Evolutionary conservation across 2,797 vertebrate genomes (phyloP).

Genomic region (Hylomyscus alleni): DNA sequence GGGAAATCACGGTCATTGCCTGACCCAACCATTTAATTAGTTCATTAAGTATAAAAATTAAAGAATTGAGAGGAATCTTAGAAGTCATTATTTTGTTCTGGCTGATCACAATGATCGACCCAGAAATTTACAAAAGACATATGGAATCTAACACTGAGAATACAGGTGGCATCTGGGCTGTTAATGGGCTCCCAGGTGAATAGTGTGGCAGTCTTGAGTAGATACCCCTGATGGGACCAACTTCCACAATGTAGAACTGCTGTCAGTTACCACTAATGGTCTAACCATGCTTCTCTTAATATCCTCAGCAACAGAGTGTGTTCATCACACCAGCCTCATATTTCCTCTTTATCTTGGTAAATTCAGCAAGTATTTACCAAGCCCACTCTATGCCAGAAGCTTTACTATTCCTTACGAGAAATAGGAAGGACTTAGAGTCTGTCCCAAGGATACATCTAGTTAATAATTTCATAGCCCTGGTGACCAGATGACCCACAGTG

Average conservation of each 20-base stretch:
- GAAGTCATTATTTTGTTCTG: background rate
- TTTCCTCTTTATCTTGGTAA: background rate
- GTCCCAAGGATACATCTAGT: background rate
- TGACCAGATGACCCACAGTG: background rate
- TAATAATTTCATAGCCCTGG: background rate
- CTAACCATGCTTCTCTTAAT: accelerated
- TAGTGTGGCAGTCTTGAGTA: no score
- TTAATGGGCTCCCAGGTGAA: background rate
- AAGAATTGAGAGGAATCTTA: background rate
- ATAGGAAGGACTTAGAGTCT: accelerated
- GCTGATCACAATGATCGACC: background rate
- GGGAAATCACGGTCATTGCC: no score
- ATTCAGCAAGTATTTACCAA: background rate
- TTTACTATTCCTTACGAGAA: background rate
- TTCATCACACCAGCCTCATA: background rate
- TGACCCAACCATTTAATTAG: background rate
- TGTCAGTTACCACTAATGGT: accelerated
- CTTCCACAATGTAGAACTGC: accelerated
- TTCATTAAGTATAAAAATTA: background rate
- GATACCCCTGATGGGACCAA: accelerated
- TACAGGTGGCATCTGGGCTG: accelerated
- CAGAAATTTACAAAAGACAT: background rate
- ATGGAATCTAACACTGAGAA: background rate
- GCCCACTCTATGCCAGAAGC: background rate
- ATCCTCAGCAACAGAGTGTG: accelerated